Conservation (phyloP, 2,113 vertebrate species). For the Girardinichthys multiradiatus region DNA sequence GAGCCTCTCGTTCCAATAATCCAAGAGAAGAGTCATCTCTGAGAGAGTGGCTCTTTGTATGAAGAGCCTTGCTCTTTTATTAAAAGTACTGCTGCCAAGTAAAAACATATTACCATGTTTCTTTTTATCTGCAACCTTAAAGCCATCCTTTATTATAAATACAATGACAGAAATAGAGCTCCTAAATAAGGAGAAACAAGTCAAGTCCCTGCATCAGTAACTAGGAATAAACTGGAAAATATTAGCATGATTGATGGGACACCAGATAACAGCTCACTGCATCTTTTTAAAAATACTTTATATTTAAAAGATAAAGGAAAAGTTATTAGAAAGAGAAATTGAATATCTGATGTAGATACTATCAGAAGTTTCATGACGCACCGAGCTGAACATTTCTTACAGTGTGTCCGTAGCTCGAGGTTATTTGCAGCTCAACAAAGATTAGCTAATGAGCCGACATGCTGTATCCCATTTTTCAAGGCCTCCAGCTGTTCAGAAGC, state of each 20-base stretch:
- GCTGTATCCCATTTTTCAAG: slow-evolving; percentile 7
- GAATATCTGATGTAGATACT: neutral
- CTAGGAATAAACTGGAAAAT: neutral
- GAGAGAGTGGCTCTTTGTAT: slow-evolving; percentile 1
- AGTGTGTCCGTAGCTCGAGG: neutral
- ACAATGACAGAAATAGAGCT: neutral
- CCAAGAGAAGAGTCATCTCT: neutral
- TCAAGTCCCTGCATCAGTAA: neutral
- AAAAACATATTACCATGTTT: neutral
- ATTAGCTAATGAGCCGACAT: slow-evolving; percentile 26
- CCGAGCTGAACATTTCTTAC: neutral
- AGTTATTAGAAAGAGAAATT: neutral
- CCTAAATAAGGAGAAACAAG: neutral
- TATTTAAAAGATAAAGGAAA: neutral
- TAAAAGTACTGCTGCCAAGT: neutral
- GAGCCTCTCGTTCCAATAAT: slow-evolving; percentile 26
- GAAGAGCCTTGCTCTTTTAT: slow-evolving; percentile 10
- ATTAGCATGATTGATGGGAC: neutral
- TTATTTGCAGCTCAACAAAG: neutral
- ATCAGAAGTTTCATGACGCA: neutral
- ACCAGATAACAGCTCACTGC: neutral
- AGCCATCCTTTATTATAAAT: neutral
- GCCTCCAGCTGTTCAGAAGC: slow-evolving; percentile 32
- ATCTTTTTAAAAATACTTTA: neutral
- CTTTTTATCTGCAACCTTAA: slow-evolving; percentile 3